Evolutionary conservation across 2,113 vertebrate genomes (phyloP), one percentile per base, ranked within the genome.

Genomic region (Sciurus niger): DNA sequence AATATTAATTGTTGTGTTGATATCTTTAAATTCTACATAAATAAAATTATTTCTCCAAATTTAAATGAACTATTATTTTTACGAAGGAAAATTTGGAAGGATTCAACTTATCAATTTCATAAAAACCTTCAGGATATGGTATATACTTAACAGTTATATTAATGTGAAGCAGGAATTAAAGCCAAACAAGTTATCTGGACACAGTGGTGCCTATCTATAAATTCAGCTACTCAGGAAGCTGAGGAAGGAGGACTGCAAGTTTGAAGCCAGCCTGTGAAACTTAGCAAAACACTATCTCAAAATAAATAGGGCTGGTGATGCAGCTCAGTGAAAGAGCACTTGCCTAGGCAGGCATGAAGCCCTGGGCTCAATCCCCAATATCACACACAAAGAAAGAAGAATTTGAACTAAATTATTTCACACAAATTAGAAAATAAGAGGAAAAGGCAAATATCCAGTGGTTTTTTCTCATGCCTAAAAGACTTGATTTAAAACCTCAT

Each of bases 41-140:
- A 85, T 90, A 9, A 90, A 96, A 91, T 86, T 78, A 93, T 77
- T 95, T 88, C 68, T 91, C 30, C 6, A 95, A 78, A 84, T 68
- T 85, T 90, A 89, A 40, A 93, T 67, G n/a, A 96, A 83, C 70
- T 92, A 74, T 63, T 74, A 55, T 83, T 94, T 65, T 85, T 88
- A 95, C 17, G 25, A 94, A 95, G 58, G 40, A 92, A 55, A 43
- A 79, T 65, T 68, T 79, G 1, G 17, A 89, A 93, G 70, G 32
- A 53, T 11, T 46, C 4, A 70, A 79, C 8, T 96, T 91, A 96
- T 2, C 88, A 95, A 95, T 43, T 93, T 85, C 48, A 87, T 51
- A 91, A 95, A 77, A 91, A 86, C 48, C 48, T 76, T 89, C 9
- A 91, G 43, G 48, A 72, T 70, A 88, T 6, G 74, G 40, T 16